Conservation (phyloP, 2,888 invertebrate genomes). For the Achlya flavicornis region DNA sequence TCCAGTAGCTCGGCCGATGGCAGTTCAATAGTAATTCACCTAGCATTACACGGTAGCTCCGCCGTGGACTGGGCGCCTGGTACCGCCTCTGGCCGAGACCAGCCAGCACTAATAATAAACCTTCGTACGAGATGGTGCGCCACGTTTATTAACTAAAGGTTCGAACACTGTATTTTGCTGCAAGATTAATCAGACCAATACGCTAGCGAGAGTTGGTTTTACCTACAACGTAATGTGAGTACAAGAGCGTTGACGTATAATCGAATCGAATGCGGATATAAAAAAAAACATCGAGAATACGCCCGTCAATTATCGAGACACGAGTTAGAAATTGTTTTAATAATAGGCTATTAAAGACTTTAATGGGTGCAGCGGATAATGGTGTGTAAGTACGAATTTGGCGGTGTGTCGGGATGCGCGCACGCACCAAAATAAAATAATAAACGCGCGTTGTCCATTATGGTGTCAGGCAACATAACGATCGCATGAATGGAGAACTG, state of each 20-base stretch:
- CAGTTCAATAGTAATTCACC: conserved; percentile 26
- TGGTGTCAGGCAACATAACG: conserved; percentile 4
- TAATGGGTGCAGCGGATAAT: conserved; percentile 21
- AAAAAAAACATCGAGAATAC: conserved; percentile 6
- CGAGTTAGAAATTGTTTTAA: conserved; percentile 25
- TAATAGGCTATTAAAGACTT: conserved; percentile 29
- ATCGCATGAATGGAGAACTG: conserved; percentile 1
- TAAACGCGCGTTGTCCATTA: conserved; percentile 1
- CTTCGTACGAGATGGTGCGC: conserved; percentile 29
- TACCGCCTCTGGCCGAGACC: conserved; percentile 50
- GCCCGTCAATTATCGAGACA: conserved; percentile 25
- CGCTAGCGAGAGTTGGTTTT: conserved; percentile 15
- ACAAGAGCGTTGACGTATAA: conserved; percentile 3
- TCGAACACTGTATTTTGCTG: conserved; percentile 35
- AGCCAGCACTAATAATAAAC: conserved; percentile 45
- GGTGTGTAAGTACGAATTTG: conserved; percentile 14
- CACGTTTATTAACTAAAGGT: conserved; percentile 44
- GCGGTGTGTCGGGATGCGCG: conserved; percentile 12
- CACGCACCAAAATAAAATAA: conserved; percentile 1
- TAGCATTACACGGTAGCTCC: conserved; percentile 51
- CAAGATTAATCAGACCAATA: conserved; percentile 32
- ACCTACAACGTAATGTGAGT: background rate
- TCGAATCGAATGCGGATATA: conserved; percentile 7
- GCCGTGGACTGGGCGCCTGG: conserved; percentile 45
- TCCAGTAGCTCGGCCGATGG: conserved; percentile 34